Conservation (phyloP, 92 coral and sea anemone genomes). For the Zoanthus sociatus region DNA sequence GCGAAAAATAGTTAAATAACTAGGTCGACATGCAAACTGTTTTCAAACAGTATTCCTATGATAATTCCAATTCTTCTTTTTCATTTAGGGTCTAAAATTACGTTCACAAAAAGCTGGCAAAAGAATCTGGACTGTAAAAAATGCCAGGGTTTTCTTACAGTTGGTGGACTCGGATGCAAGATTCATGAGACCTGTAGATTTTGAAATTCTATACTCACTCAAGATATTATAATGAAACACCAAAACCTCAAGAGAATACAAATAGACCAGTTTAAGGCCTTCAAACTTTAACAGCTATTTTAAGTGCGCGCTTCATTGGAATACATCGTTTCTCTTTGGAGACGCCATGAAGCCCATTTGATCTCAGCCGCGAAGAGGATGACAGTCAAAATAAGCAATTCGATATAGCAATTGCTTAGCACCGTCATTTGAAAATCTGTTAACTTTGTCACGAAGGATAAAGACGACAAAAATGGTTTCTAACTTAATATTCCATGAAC, state of each 20-base stretch:
- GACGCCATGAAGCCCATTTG: slow-evolving; percentile 26
- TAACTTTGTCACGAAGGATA: not conserved
- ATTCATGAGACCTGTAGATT: not conserved
- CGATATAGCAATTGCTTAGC: slow-evolving; percentile 10
- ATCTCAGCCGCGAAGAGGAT: not conserved
- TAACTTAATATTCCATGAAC: not conserved
- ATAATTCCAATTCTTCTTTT: not conserved
- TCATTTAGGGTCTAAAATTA: not conserved
- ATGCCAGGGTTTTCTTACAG: not conserved
- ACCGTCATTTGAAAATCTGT: not conserved
- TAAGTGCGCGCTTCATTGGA: not conserved
- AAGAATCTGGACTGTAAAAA: not conserved
- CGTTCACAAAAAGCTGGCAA: not conserved
- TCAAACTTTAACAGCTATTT: not conserved
- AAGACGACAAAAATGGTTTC: not conserved
- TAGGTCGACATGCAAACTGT: not conserved
- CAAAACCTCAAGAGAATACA: not conserved
- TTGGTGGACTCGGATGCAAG: not conserved
- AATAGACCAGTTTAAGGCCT: not conserved
- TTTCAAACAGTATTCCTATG: not conserved
- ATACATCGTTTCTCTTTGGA: slow-evolving; percentile 9
- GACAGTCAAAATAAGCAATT: slow-evolving; percentile 10
- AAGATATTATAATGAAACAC: not conserved
- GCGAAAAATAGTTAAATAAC: not conserved
- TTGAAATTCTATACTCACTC: not conserved